phyloP scores from a whole-genome alignment of 1,140 invertebrate species.

The Ceratitis capitata region DNA sequence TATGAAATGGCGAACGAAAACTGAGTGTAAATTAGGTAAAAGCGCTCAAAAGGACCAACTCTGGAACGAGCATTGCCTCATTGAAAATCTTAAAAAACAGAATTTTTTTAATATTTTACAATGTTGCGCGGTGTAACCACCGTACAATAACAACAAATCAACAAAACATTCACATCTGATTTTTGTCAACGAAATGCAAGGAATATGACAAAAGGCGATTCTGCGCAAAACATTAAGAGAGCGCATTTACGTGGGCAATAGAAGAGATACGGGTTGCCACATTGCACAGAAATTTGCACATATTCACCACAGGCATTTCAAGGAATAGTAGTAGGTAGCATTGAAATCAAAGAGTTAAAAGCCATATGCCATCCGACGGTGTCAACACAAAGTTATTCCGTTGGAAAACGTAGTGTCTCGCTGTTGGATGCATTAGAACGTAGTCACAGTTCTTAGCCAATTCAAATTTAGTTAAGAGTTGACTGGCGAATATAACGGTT shows the following conservation, averaged over 20 bases:
- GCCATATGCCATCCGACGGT: neutral
- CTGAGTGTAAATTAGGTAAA: no score
- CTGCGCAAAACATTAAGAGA: neutral
- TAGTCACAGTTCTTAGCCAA: neutral
- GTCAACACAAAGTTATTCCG: neutral
- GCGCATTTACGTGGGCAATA: neutral
- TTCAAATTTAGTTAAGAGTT: conserved; percentile 30
- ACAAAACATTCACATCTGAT: conserved; percentile 29
- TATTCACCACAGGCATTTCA: conserved; percentile 22
- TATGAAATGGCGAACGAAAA: no score
- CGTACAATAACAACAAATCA: neutral
- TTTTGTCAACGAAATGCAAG: neutral
- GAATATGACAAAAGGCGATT: conserved; percentile 22
- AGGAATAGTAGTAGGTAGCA: neutral
- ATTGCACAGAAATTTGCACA: neutral
- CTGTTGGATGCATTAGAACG: neutral
- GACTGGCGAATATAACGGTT: conserved; percentile 8
- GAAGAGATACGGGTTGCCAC: neutral
- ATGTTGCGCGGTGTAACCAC: neutral
- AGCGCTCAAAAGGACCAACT: no score
- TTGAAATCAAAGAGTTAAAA: neutral
- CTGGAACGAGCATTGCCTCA: no score
- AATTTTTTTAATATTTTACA: neutral
- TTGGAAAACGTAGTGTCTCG: neutral
- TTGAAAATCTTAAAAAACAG: no score